A percentile compares a stretch with the other conserved stretches of the same genome.
phyloP scores from a whole-genome alignment of 2,888 invertebrate species.

The Anorthoa munda region DNA sequence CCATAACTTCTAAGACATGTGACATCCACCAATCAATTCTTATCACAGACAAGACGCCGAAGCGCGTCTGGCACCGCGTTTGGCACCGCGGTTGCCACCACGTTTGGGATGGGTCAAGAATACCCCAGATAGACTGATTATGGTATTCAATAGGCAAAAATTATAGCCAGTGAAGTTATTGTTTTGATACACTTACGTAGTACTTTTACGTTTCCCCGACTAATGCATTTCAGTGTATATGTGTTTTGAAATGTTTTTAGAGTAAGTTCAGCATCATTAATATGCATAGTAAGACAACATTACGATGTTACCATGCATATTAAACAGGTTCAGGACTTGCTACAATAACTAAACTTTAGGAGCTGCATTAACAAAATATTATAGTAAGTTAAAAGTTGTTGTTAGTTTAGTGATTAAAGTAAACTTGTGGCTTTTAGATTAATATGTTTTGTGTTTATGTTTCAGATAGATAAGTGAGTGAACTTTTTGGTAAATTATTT shows the following conservation, averaged over 20 bases:
- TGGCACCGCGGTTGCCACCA: too few relatives aligned
- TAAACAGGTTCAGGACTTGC: slow-evolving; percentile 36
- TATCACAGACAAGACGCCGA: too few relatives aligned
- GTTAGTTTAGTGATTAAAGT: background rate
- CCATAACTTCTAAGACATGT: background rate
- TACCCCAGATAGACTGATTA: too few relatives aligned
- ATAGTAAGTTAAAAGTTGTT: slow-evolving; percentile 14
- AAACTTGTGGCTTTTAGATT: background rate
- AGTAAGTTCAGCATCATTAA: slow-evolving; percentile 34
- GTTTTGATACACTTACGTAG: background rate
- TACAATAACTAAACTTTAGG: slow-evolving; percentile 31
- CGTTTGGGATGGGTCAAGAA: too few relatives aligned
- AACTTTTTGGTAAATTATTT: background rate
- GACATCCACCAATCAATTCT: too few relatives aligned
- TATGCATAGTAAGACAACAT: slow-evolving; percentile 54
- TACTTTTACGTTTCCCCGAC: background rate
- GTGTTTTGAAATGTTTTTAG: slow-evolving; percentile 21
- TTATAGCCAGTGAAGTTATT: background rate
- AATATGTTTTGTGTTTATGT: background rate
- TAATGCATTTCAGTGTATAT: background rate
- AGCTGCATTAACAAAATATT: slow-evolving; percentile 40
- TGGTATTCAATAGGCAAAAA: too few relatives aligned
- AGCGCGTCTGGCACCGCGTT: too few relatives aligned
- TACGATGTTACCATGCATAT: slow-evolving; percentile 43
- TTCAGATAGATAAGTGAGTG: background rate